phyloP scores from a whole-genome alignment of 2,113 vertebrate species.

The Copsychus sechellarum region DNA sequence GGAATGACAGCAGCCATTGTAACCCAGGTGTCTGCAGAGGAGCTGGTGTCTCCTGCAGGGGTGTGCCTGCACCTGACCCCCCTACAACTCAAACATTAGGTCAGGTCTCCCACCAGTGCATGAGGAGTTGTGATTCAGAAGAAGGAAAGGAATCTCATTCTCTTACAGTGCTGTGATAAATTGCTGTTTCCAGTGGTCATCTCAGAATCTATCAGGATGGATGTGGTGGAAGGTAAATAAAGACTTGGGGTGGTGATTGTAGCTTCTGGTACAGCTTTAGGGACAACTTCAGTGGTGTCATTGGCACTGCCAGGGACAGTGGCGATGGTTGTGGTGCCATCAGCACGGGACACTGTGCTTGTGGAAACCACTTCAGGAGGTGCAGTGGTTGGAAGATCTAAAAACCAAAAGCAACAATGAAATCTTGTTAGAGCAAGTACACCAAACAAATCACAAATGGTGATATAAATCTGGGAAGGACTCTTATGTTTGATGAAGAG shows the following conservation, averaged over 20 bases:
- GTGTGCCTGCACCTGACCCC: neutral
- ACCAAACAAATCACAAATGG: neutral
- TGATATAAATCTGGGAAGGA: neutral
- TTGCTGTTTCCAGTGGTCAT: conserved; percentile 85
- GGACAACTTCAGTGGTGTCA: neutral
- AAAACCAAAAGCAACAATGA: neutral
- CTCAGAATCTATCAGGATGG: conserved; percentile 59
- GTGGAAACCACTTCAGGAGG: conserved; percentile 34
- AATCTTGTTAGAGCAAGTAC: neutral
- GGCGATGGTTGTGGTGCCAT: neutral
- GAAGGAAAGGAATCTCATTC: neutral
- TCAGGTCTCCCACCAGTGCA: neutral
- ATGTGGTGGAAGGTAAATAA: conserved; percentile 46
- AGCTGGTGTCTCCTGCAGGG: neutral
- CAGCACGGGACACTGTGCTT: neutral
- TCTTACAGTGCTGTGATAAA: conserved; percentile 92
- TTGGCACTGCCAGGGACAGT: conserved; percentile 28
- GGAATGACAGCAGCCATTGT: neutral
- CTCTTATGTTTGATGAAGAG: neutral
- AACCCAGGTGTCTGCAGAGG: neutral
- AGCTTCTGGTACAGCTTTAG: conserved; percentile 6
- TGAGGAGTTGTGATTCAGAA: accelerated
- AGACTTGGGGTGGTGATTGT: conserved; percentile 1
- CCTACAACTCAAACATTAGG: too few relatives aligned
- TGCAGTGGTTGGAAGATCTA: conserved; percentile 73